Percentiles rank a stretch among this genome's conserved stretches.
Conservation (phyloP, 2,888 invertebrate species). For the Perizoma affinitatum region DNA sequence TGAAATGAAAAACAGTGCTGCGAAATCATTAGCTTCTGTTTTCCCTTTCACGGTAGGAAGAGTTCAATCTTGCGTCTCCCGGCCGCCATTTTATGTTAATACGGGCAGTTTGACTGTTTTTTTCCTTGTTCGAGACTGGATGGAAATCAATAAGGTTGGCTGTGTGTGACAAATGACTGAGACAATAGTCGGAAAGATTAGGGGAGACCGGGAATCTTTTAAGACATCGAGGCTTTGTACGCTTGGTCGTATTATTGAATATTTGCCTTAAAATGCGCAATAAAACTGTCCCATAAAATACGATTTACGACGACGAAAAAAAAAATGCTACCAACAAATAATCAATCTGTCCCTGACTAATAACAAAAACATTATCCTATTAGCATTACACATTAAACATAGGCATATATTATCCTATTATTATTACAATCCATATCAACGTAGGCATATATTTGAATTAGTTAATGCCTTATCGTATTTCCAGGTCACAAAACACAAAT, state of each 20-base stretch:
- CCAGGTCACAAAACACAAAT: slow-evolving; percentile 38
- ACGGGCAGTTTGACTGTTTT: slow-evolving; percentile 22
- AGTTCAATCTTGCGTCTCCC: slow-evolving; percentile 47
- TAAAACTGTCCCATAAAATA: no score
- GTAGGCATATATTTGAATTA: slow-evolving; percentile 4
- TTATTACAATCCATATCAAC: no score
- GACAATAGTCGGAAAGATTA: slow-evolving; percentile 31
- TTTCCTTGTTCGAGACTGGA: slow-evolving; percentile 30
- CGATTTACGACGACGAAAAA: no score
- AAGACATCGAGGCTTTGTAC: slow-evolving; percentile 18
- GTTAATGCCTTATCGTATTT: slow-evolving; percentile 37
- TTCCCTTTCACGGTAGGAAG: slow-evolving; percentile 49
- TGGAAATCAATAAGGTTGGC: slow-evolving; percentile 32
- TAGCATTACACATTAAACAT: no score
- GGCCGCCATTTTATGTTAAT: slow-evolving; percentile 29
- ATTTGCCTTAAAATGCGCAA: no score
- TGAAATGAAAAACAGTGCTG: slow-evolving; percentile 46
- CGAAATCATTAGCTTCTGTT: slow-evolving; percentile 45
- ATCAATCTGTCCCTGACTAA: no score
- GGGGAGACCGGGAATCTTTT: slow-evolving; percentile 24
- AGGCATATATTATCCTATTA: background rate
- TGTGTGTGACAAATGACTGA: slow-evolving; percentile 45
- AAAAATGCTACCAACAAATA: no score
- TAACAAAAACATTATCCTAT: no score
- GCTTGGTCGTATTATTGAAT: no score